Conservation (phyloP, 2,113 vertebrate genomes). For the Malurus alboscapulatus region DNA sequence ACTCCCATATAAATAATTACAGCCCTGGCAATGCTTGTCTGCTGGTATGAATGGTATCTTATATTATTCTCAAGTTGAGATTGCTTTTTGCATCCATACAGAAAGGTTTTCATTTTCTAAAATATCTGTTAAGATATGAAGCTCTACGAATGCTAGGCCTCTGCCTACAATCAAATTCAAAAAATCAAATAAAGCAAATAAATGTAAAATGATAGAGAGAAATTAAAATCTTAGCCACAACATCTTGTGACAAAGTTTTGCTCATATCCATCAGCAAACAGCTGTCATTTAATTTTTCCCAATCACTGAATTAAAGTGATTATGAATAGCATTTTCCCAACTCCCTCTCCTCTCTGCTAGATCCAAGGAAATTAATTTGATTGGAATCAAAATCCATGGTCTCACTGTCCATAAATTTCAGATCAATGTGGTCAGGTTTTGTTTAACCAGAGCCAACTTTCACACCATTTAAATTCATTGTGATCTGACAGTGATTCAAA, state of each 20-base stretch:
- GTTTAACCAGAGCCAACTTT: not conserved
- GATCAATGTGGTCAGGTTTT: not conserved
- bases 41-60: not conserved
- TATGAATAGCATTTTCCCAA: not conserved
- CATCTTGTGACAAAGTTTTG: not conserved
- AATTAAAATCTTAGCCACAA: not conserved
- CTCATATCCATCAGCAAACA: not conserved
- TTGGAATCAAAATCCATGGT: not conserved
- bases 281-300: not conserved
- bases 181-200: not conserved
- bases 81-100: not conserved
- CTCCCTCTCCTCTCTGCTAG: not conserved
- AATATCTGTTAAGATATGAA: not conserved
- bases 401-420: not conserved
- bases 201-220: not conserved
- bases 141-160: not conserved
- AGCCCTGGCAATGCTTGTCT: not conserved
- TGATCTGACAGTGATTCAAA: not conserved
- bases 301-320: not conserved
- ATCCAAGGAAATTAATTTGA: not conserved
- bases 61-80: not conserved
- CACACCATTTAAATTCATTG: not conserved
- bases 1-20: not conserved
- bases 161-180: not conserved
- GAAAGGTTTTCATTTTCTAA: not conserved